Percentiles rank a stretch among this genome's conserved stretches.
phyloP scores from a whole-genome alignment of 2,797 vertebrate species.

The Enteromius treurensis region DNA sequence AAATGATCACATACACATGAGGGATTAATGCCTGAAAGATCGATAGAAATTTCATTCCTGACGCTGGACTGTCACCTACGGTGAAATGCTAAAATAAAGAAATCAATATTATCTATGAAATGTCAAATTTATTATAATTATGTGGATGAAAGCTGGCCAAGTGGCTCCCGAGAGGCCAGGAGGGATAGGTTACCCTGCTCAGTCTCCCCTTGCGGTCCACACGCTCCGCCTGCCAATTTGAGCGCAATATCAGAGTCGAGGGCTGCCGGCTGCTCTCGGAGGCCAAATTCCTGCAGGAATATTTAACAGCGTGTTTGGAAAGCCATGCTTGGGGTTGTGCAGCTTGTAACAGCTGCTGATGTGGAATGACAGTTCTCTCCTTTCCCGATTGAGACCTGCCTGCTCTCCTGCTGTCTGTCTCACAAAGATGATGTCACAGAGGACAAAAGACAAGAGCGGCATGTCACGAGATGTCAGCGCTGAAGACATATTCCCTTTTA shows the following conservation, averaged over 20 bases:
- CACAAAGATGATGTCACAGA: conserved; percentile 70
- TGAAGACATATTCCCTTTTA: conserved; percentile 66
- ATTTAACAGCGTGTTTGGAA: conserved; percentile 93
- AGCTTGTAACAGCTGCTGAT: conserved; percentile 85
- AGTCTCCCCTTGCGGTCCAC: conserved; percentile 98
- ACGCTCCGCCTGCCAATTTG: conserved; percentile 98
- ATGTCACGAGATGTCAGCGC: conserved; percentile 62
- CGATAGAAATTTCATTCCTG: conserved; percentile 99
- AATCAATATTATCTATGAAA: conserved; percentile 99
- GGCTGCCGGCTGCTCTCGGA: conserved; percentile 91
- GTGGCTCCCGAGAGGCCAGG: conserved; percentile 97
- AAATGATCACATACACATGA: conserved; percentile 99
- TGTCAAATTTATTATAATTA: conserved; percentile 99
- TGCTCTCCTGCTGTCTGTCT: conserved; percentile 77
- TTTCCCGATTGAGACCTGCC: conserved; percentile 75
- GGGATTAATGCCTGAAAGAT: conserved; percentile 99
- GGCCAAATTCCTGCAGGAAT: conserved; percentile 98
- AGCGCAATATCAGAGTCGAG: conserved; percentile 97
- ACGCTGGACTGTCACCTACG: conserved; percentile 99
- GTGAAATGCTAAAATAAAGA: conserved; percentile 99
- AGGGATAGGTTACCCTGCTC: conserved; percentile 98
- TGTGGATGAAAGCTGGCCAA: conserved; percentile 99
- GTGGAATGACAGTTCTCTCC: conserved; percentile 75
- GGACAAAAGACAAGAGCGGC: conserved; percentile 67
- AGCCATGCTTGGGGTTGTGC: conserved; percentile 78